A percentile compares a stretch with the other conserved stretches of the same genome.
Evolutionary conservation across 2,797 vertebrate genomes (phyloP).

Genomic region (Phataginus tetradactyla): DNA sequence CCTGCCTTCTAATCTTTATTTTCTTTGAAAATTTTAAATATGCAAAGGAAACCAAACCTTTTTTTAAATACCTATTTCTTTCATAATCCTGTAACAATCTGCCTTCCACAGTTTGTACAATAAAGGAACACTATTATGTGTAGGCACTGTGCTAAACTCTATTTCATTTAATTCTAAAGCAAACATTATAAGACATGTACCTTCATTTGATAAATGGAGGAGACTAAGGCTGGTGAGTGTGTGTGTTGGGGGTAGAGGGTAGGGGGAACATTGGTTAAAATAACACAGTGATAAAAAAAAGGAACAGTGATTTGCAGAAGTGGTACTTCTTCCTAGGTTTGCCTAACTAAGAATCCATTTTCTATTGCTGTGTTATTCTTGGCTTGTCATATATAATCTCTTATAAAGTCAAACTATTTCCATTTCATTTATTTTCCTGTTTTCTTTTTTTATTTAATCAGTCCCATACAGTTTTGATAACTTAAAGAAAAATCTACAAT

Average conservation of each 20-base stretch:
- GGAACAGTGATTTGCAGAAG: neutral
- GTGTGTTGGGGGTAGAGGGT: neutral
- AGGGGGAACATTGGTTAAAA: neutral
- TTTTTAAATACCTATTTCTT: neutral
- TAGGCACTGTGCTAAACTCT: neutral
- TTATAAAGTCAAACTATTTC: neutral
- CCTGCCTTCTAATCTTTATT: neutral
- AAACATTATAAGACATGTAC: neutral
- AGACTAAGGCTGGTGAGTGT: neutral
- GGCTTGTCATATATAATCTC: neutral
- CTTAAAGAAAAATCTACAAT: neutral
- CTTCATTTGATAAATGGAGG: neutral
- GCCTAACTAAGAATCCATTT: neutral
- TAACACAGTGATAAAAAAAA: neutral
- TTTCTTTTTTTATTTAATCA: neutral
- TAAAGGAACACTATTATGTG: neutral
- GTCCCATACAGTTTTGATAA: neutral
- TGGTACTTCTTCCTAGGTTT: neutral
- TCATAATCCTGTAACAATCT: neutral
- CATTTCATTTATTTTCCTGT: neutral
- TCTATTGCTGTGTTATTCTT: neutral
- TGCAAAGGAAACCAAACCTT: neutral
- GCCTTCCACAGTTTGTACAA: neutral
- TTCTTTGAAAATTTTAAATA: neutral
- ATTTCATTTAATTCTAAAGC: neutral